A percentile compares a stretch with the other conserved stretches of the same genome.
These are phyloP conservation scores for Drosophila testacea DNA, from an alignment of 2,888 invertebrate species.

Conservation along the genomic window DNA sequence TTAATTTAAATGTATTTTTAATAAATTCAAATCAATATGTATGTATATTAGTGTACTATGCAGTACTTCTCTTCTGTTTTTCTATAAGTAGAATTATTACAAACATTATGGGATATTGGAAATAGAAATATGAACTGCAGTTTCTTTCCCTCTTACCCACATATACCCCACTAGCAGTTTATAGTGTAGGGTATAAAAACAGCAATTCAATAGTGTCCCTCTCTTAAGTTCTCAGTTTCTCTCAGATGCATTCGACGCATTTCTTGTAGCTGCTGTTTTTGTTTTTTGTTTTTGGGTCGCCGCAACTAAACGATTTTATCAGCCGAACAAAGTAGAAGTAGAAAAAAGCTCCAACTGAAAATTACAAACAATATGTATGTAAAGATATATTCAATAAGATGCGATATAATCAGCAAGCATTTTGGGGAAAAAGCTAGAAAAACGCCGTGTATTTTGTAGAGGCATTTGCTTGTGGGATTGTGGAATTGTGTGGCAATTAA, in stretches of 20 bases:
- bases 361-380: slow-evolving; percentile 40
- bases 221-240: neutral
- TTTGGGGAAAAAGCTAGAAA: slow-evolving; percentile 34
- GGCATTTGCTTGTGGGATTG: slow-evolving; percentile 9
- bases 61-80: no score
- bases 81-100: no score
- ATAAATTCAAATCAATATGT: no score
- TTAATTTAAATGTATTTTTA: no score
- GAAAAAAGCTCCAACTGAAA: slow-evolving; percentile 33
- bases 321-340: slow-evolving; percentile 28
- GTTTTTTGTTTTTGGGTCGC: slow-evolving; percentile 30
- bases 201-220: neutral
- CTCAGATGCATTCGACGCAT: slow-evolving; percentile 37
- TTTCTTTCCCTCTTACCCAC: no score
- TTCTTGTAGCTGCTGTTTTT: slow-evolving; percentile 12
- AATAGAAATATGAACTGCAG: no score
- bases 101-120: no score
- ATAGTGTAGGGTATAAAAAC: neutral
- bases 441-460: neutral
- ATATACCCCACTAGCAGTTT: neutral
- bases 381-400: slow-evolving; percentile 49
- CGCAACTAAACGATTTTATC: slow-evolving; percentile 54
- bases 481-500: slow-evolving; percentile 67
- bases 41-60: no score
- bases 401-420: slow-evolving; percentile 52